Percentiles rank a stretch among this genome's conserved stretches.
These are phyloP conservation scores for Dendrolimus kikuchii DNA, from an alignment of 1,140 invertebrate genomes.

Conservation along the genomic window DNA sequence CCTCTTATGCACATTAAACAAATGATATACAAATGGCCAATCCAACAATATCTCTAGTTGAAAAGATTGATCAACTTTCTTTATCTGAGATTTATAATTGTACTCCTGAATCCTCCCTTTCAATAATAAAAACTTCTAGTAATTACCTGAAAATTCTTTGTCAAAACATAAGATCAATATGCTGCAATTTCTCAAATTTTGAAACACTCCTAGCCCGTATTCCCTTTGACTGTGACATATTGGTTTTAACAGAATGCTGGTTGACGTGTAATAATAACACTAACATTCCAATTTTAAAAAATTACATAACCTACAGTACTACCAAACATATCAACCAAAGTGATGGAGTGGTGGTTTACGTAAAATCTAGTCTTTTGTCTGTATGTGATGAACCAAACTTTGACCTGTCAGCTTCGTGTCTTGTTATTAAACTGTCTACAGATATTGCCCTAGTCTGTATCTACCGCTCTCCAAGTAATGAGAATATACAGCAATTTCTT, in stretches of 20 bases:
- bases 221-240: conserved; percentile 2
- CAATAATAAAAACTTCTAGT: background rate
- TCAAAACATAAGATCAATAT: conserved; percentile 8
- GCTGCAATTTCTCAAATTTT: conserved; percentile 2
- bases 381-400: conserved; percentile 1
- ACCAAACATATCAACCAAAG: conserved; percentile 9
- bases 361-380: background rate
- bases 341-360: conserved; percentile 10
- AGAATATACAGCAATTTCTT: conserved; percentile 3
- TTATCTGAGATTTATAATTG: background rate
- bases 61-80: conserved; percentile 1
- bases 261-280: conserved; percentile 3
- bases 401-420: background rate
- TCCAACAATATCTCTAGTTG: background rate
- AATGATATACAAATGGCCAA: too few relatives aligned
- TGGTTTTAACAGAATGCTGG: conserved; percentile 9
- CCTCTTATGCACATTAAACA: too few relatives aligned
- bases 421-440: conserved; percentile 1
- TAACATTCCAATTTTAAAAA: background rate
- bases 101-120: background rate
- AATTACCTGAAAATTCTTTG: background rate
- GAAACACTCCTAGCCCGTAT: conserved; percentile 4
- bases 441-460: conserved; percentile 5
- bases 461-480: conserved; percentile 2
- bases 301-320: conserved; percentile 2